Evolutionary conservation across 2,113 vertebrate species (phyloP).

Genomic region (Nothobranchius furzeri): DNA sequence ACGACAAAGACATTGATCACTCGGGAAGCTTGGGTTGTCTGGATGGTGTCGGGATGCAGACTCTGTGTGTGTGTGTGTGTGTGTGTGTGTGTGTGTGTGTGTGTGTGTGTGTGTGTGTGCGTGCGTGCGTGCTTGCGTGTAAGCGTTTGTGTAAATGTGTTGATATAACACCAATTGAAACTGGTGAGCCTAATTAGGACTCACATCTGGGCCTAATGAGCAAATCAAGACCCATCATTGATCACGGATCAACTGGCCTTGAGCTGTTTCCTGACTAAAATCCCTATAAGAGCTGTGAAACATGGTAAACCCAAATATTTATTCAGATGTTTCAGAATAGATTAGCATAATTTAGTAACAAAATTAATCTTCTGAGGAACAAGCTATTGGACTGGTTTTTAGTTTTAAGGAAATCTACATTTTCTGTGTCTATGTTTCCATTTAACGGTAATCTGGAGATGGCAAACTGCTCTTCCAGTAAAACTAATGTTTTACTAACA

Average conservation of each 20-base stretch:
- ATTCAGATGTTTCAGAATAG: neutral
- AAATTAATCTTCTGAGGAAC: neutral
- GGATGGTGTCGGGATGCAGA: neutral
- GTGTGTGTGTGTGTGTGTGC: neutral
- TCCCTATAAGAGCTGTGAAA: slow-evolving; percentile 18
- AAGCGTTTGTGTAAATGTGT: slow-evolving; percentile 1
- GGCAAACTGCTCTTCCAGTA: no score
- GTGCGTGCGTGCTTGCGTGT: neutral
- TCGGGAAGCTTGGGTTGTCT: slow-evolving; percentile 72
- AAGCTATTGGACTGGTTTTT: neutral
- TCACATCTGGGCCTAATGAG: slow-evolving; percentile 73
- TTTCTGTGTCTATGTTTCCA: neutral
- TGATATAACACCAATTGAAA: slow-evolving; percentile 58
- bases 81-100: neutral
- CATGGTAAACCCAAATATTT: slow-evolving; percentile 21
- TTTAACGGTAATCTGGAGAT: neutral
- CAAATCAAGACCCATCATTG: slow-evolving; percentile 68
- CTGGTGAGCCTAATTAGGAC: slow-evolving; percentile 65
- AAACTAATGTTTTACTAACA: no score
- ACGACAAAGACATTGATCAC: slow-evolving; percentile 85
- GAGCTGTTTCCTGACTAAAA: slow-evolving; percentile 46
- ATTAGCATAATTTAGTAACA: neutral
- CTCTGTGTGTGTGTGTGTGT: neutral
- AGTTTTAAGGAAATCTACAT: no score
- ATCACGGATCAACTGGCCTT: slow-evolving; percentile 65